A percentile compares a stretch with the other conserved stretches of the same genome.
Evolutionary conservation across 2,888 invertebrate species (phyloP).

Genomic region (Eupithecia inturbata): DNA sequence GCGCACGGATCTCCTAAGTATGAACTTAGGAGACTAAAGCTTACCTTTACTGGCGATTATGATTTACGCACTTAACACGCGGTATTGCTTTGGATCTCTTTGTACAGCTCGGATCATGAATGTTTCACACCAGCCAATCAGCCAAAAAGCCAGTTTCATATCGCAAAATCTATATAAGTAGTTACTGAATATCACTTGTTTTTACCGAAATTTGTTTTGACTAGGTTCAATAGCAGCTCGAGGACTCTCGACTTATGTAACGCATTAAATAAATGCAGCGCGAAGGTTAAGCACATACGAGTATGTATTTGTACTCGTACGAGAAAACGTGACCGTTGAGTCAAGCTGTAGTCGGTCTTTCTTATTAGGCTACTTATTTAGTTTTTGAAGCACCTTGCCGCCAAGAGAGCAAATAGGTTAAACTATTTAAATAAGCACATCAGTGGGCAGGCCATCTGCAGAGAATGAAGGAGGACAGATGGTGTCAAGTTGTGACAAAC

Average conservation of each 20-base stretch:
- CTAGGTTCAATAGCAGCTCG: not conserved
- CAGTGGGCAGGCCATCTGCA: too few species aligned
- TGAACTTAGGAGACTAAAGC: too few species aligned
- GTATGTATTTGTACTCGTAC: not conserved
- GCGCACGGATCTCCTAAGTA: too few species aligned
- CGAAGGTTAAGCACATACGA: constrained; percentile 6
- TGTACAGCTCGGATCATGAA: too few species aligned
- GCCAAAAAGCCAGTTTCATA: too few species aligned
- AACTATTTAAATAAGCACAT: not conserved
- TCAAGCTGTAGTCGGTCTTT: not conserved
- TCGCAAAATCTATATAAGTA: not conserved
- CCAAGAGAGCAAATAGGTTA: not conserved
- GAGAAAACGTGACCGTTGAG: constrained; percentile 7
- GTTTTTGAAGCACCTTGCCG: not conserved
- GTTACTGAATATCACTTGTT: not conserved
- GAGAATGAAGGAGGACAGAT: too few species aligned
- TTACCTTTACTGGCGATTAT: too few species aligned
- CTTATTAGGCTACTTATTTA: not conserved
- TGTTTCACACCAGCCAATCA: too few species aligned
- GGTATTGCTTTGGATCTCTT: not conserved
- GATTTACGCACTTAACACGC: not conserved
- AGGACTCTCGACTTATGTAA: not conserved
- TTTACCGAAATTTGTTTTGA: not conserved
- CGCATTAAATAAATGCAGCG: constrained; percentile 16
- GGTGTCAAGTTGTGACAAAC: too few species aligned